Evolutionary conservation across 2,797 vertebrate genomes (phyloP).

Genomic region (Acridotheres tristis): DNA sequence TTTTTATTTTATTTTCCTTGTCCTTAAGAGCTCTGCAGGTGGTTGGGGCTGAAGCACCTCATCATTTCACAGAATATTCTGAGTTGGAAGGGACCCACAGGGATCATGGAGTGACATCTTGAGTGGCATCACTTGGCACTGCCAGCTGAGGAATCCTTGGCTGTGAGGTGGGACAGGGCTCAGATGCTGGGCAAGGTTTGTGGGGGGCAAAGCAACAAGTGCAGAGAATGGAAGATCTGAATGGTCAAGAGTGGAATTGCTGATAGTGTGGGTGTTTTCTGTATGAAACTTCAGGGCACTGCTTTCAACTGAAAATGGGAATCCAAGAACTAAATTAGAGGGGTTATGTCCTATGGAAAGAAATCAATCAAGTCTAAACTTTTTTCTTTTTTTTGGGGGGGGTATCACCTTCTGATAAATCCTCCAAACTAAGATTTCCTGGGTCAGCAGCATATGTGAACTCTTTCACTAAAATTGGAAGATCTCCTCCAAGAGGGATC

Average conservation of each 20-base stretch:
- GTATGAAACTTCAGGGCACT: background rate
- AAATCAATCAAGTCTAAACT: background rate
- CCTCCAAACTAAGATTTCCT: background rate
- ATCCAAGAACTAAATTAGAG: background rate
- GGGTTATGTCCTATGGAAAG: accelerated
- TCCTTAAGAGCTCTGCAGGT: background rate
- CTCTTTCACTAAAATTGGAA: background rate
- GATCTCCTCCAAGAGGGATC: background rate
- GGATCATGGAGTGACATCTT: accelerated
- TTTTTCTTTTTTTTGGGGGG: background rate
- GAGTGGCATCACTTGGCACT: background rate
- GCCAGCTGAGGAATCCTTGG: background rate
- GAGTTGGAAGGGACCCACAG: background rate
- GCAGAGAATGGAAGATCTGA: background rate
- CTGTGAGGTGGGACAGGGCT: background rate
- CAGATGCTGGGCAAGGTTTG: background rate
- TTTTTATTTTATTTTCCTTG: background rate
- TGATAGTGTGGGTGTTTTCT: background rate
- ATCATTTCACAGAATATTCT: background rate
- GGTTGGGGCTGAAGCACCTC: background rate
- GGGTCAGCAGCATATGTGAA: background rate
- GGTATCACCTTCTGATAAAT: background rate
- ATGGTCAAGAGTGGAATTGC: background rate
- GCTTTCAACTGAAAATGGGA: background rate
- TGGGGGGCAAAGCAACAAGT: accelerated